Base-by-base conservation (phyloP, 64 coral and sea anemone genomes). In the Acropora yongei region DNA sequence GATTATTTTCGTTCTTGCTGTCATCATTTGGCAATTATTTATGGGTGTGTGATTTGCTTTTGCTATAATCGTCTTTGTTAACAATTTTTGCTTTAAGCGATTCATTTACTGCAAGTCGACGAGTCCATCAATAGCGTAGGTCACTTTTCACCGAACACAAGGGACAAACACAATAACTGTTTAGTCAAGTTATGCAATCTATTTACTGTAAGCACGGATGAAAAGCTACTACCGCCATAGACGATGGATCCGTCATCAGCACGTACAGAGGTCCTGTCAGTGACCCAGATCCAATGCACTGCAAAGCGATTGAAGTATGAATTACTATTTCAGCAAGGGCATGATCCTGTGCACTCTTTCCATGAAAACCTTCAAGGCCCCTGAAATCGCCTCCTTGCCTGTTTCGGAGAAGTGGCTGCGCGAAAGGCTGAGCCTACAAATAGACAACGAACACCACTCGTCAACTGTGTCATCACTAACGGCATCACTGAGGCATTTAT, bases 321-420 rank as follows among this genome's bases (percentile, higher is more conserved):
- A 88, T 61, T 5, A 88, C 86, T 74, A 88, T 88, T 78, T 88
- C 86, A 44, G 86, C 86, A 8, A 77, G 17, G 49, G 86, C 19
- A 40, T 78, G 71, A 18, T 88, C 86, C 49, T 67, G 86, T 45
- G 86, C 44, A 19, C 72, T 88, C 71, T 78, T 88, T 77, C 86
- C 86, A 58, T 17, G 49, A 57, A 57, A 61, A 17, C 41, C 49
- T 66, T 18, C 18, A 42, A 88, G 86, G 68, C 49, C 82, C 82
- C 6, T 85, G 41, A 85, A 39, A 10, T 85, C 14, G 19, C 65
- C 82, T 19, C 82, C 82, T 20, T 85, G 82, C 12, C 45, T 72
- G 58, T 49, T 85, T 85, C 71, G 17, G 44, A 85, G 63, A 72
- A 85, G 63, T 47, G 47, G 44, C 10, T 3, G 48, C 18, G 82